A percentile compares a stretch with the other conserved stretches of the same genome.
Conservation (phyloP, 1,140 invertebrate species). For the Matsumurasca onukii region DNA sequence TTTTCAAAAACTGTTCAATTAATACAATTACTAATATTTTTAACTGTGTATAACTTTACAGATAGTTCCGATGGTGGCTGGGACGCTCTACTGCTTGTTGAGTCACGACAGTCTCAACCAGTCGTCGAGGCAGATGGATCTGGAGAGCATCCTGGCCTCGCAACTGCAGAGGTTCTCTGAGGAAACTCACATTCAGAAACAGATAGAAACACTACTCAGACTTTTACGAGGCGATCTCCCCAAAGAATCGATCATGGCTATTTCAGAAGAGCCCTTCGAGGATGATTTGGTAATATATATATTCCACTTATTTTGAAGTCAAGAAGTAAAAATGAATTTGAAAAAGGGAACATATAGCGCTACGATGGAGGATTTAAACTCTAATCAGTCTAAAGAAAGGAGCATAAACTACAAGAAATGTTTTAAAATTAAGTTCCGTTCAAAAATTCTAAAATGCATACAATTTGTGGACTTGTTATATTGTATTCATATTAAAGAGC, state of each 20-base stretch:
- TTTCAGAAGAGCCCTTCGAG: conserved; percentile 30
- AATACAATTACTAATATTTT: neutral
- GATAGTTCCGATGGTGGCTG: conserved; percentile 37
- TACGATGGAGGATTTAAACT: too few species aligned
- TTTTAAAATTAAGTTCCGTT: too few species aligned
- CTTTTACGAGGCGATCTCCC: conserved; percentile 28
- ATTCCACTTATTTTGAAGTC: too few species aligned
- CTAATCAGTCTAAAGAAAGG: too few species aligned
- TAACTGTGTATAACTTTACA: conserved; percentile 21
- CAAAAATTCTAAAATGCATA: too few species aligned
- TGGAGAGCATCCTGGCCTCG: conserved; percentile 21
- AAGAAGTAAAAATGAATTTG: too few species aligned
- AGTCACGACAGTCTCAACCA: conserved; percentile 33
- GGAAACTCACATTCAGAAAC: conserved; percentile 31
- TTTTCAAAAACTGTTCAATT: neutral
- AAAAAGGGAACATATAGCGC: too few species aligned
- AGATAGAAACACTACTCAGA: conserved; percentile 32
- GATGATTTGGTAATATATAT: conserved; percentile 35
- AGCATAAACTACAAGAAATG: too few species aligned
- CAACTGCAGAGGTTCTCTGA: conserved; percentile 23
- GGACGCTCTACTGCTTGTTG: conserved; percentile 38
- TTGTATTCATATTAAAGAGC: too few species aligned
- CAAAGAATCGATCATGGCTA: conserved; percentile 12
- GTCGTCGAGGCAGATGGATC: conserved; percentile 31
- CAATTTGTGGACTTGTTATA: too few species aligned